A percentile compares a stretch with the other conserved stretches of the same genome.
These are phyloP conservation scores for Drosophila albomicans DNA, from an alignment of 1,140 invertebrate species.

Conservation along the genomic window DNA sequence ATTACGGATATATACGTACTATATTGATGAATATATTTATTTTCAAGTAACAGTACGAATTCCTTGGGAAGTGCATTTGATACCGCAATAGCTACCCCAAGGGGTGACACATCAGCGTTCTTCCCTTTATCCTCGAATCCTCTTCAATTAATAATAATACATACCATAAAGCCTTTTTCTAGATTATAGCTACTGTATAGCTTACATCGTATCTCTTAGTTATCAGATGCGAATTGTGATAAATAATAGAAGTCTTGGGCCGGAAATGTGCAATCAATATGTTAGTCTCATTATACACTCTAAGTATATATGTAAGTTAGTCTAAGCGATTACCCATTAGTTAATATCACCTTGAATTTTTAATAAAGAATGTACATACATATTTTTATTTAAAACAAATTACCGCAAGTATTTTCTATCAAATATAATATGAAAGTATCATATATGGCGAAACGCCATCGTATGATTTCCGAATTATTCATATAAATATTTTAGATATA, in stretches of 20 bases:
- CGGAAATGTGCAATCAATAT: slow-evolving; percentile 84
- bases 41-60: background rate
- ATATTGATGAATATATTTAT: background rate
- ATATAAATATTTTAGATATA: too few species aligned
- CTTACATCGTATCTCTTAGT: slow-evolving; percentile 52
- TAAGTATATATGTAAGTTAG: slow-evolving; percentile 6
- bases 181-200: slow-evolving; percentile 31
- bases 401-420: too few species aligned
- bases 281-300: slow-evolving; percentile 57
- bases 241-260: slow-evolving; percentile 84
- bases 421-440: too few species aligned
- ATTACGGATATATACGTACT: background rate
- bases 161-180: slow-evolving; percentile 1
- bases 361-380: slow-evolving; percentile 31
- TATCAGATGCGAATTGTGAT: slow-evolving; percentile 83
- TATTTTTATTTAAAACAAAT: slow-evolving; percentile 7
- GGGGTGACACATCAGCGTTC: slow-evolving; percentile 8
- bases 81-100: slow-evolving; percentile 27
- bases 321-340: slow-evolving; percentile 1
- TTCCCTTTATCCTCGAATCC: background rate
- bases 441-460: too few species aligned
- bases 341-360: slow-evolving; percentile 5
- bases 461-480: too few species aligned
- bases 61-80: slow-evolving; percentile 1
- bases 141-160: slow-evolving; percentile 1